Conservation (phyloP, 2,797 vertebrate species). For the Protosalanx chinensis region DNA sequence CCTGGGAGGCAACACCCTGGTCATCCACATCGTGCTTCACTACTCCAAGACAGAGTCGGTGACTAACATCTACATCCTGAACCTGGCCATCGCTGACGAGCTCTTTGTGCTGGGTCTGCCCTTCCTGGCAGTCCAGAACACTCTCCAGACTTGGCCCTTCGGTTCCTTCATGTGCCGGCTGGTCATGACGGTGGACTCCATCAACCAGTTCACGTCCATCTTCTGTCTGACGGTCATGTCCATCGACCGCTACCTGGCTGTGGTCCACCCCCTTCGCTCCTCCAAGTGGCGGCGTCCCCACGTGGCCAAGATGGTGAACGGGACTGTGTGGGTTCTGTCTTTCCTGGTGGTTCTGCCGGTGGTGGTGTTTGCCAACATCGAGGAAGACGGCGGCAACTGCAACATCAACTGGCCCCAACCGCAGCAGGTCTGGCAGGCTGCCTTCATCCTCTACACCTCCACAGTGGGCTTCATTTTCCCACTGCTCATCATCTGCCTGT, state of each 20-base stretch:
- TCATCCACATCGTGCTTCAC: conserved; percentile 92
- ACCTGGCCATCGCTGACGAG: conserved; percentile 91
- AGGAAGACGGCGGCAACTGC: conserved; percentile 81
- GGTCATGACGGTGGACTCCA: conserved; percentile 90
- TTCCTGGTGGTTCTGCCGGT: conserved; percentile 90
- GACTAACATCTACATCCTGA: conserved; percentile 98
- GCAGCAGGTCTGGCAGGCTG: conserved; percentile 80
- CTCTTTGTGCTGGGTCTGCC: conserved; percentile 94
- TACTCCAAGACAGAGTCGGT: conserved; percentile 95
- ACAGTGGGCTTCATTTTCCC: conserved; percentile 93
- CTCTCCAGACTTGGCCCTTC: conserved; percentile 91
- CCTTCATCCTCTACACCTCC: conserved; percentile 92
- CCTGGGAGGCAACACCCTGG: conserved; percentile 87
- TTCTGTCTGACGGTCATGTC: conserved; percentile 98
- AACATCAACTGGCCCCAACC: conserved; percentile 95
- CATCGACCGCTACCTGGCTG: conserved; percentile 91
- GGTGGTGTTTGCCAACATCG: conserved; percentile 87
- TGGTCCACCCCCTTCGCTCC: conserved; percentile 91
- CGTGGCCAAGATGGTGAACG: conserved; percentile 87
- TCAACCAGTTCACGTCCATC: conserved; percentile 98
- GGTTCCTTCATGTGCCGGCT: conserved; percentile 89
- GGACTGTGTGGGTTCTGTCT: conserved; percentile 86
- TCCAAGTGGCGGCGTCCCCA: conserved; percentile 88
- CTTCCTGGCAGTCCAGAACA: conserved; percentile 92
- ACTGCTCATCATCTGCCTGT: conserved; percentile 92